A percentile compares a stretch with the other conserved stretches of the same genome.
These are phyloP conservation scores for Parelbella ahira DNA, from an alignment of 2,888 invertebrate genomes.

Conservation along the genomic window DNA sequence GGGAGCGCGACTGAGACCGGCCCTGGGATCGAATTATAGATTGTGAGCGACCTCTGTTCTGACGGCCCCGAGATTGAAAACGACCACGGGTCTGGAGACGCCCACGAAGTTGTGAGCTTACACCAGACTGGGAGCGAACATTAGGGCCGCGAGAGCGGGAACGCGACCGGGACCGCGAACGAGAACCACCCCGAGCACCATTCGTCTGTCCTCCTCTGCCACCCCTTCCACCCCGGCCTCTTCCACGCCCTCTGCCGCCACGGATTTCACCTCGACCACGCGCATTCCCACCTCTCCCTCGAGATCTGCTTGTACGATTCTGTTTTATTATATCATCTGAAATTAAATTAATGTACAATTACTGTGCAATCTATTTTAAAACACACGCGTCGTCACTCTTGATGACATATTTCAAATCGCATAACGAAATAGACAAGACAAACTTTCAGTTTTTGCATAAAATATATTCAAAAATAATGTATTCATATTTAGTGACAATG, in stretches of 20 bases:
- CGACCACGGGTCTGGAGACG: slow-evolving; percentile 25
- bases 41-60: slow-evolving; percentile 34
- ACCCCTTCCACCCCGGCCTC: slow-evolving; percentile 43
- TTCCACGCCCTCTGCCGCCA: slow-evolving; percentile 41
- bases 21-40: slow-evolving; percentile 41
- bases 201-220: slow-evolving; percentile 32
- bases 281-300: slow-evolving; percentile 47
- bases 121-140: slow-evolving; percentile 31
- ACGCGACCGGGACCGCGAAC: slow-evolving; percentile 28
- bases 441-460: background rate
- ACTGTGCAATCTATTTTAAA: slow-evolving; percentile 16
- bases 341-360: slow-evolving; percentile 8
- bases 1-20: slow-evolving; percentile 44
- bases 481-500: background rate
- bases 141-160: slow-evolving; percentile 30
- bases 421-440: background rate
- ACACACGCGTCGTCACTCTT: slow-evolving; percentile 20
- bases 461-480: background rate
- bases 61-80: slow-evolving; percentile 29
- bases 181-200: background rate
- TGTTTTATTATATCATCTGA: slow-evolving; percentile 70
- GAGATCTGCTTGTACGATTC: slow-evolving; percentile 55
- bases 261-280: slow-evolving; percentile 41
- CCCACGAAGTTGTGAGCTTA: slow-evolving; percentile 37
- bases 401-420: slow-evolving; percentile 13